Evolutionary conservation across 2,888 invertebrate species (phyloP).

Genomic region (Drosophila testacea): DNA sequence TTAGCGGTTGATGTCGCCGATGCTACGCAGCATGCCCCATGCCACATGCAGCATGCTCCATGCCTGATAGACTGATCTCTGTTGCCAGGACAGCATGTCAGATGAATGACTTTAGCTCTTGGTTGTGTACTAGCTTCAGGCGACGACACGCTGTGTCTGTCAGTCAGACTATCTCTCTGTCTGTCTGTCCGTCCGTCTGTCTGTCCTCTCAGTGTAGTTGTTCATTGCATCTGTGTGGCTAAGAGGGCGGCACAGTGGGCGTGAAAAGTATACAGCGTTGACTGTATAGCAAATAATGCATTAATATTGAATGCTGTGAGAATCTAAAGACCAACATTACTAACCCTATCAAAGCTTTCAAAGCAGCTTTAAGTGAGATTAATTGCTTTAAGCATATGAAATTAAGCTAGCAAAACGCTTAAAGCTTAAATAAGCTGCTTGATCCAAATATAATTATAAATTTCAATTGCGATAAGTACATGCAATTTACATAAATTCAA

Average conservation of each 20-base stretch:
- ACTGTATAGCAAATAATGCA: conserved; percentile 47
- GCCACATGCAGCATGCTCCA: conserved; percentile 31
- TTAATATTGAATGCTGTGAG: conserved; percentile 8
- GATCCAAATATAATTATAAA: no score
- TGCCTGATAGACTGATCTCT: conserved; percentile 54
- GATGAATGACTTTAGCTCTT: conserved; percentile 27
- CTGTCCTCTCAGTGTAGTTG: background rate
- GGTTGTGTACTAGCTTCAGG: conserved; percentile 63
- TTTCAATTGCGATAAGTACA: conserved; percentile 4
- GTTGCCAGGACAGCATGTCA: conserved; percentile 36
- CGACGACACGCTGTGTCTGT: conserved; percentile 73
- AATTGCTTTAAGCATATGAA: background rate
- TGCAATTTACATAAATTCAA: background rate
- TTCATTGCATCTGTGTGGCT: background rate
- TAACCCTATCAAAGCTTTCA: background rate
- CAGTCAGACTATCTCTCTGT: conserved; percentile 30
- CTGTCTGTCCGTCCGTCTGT: background rate
- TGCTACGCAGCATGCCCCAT: conserved; percentile 41
- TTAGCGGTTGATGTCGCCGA: conserved; percentile 74
- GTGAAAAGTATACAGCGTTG: conserved; percentile 47
- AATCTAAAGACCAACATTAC: conserved; percentile 8
- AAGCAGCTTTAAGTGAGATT: conserved; percentile 3
- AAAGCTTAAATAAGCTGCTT: background rate
- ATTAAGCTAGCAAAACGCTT: background rate
- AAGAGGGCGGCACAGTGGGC: conserved; percentile 67